A percentile compares a stretch with the other conserved stretches of the same genome.
Conservation (phyloP, 2,888 invertebrate genomes). For the Thecocarcelia acutangulata region DNA sequence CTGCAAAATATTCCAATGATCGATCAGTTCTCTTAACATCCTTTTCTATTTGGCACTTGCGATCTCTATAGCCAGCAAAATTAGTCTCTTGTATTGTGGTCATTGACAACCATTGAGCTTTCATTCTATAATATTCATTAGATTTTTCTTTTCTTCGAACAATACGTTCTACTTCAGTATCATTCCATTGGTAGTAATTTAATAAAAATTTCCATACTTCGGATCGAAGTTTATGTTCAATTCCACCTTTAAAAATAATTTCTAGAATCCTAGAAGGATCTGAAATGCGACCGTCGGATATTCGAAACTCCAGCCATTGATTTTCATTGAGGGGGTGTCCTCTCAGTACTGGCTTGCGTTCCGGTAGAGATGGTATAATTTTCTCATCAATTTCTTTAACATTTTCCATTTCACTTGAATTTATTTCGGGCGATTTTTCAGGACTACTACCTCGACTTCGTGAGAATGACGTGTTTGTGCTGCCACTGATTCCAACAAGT, state of each 20-base stretch:
- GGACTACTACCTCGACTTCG: slow-evolving; percentile 75
- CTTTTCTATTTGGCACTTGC: slow-evolving; percentile 97
- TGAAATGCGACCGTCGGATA: slow-evolving; percentile 89
- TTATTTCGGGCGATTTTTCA: slow-evolving; percentile 83
- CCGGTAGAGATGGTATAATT: slow-evolving; percentile 76
- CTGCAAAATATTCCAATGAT: slow-evolving; percentile 94
- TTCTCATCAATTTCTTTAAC: slow-evolving; percentile 77
- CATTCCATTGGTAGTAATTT: slow-evolving; percentile 93
- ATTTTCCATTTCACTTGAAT: slow-evolving; percentile 84
- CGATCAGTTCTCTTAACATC: slow-evolving; percentile 98
- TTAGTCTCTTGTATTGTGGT: slow-evolving; percentile 92
- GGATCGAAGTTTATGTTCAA: slow-evolving; percentile 87
- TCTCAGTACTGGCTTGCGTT: slow-evolving; percentile 75
- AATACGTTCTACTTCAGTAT: slow-evolving; percentile 87
- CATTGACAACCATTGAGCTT: slow-evolving; percentile 97
- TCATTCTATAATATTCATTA: slow-evolving; percentile 96
- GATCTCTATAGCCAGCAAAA: slow-evolving; percentile 93
- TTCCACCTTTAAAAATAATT: slow-evolving; percentile 95
- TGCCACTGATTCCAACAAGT: slow-evolving; percentile 74
- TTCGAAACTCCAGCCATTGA: slow-evolving; percentile 92
- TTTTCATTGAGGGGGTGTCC: slow-evolving; percentile 87
- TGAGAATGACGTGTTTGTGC: slow-evolving; percentile 73
- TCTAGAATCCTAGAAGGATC: slow-evolving; percentile 90
- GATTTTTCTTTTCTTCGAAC: slow-evolving; percentile 87
- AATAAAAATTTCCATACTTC: slow-evolving; percentile 98